Evolutionary conservation across 2,797 vertebrate genomes (phyloP).

Genomic region (Dendrocincla fuliginosa): DNA sequence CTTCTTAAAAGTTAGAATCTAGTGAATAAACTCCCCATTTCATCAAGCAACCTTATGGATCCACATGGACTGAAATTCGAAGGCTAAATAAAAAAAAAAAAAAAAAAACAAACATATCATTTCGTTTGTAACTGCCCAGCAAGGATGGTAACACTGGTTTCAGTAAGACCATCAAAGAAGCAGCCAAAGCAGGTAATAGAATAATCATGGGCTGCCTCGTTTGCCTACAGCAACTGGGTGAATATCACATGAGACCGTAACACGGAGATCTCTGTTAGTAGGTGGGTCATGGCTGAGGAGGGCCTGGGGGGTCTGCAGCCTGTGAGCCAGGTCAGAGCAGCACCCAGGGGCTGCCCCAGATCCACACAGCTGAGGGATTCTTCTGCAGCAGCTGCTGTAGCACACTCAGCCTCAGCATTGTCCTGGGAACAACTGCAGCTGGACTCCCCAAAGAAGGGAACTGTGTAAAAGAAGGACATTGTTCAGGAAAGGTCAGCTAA

Average conservation of each 20-base stretch:
- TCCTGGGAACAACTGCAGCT: fast-evolving
- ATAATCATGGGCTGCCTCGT: neutral
- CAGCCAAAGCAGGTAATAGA: neutral
- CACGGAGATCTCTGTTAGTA: fast-evolving
- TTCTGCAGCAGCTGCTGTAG: fast-evolving
- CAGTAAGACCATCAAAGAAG: neutral
- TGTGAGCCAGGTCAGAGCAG: neutral
- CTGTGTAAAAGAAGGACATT: neutral
- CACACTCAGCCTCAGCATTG: fast-evolving
- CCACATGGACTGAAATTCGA: neutral
- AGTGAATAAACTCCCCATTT: neutral
- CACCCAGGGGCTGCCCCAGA: neutral
- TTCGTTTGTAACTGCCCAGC: neutral
- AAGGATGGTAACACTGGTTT: neutral
- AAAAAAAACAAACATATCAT: neutral
- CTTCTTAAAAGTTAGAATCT: neutral
- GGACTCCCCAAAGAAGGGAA: neutral
- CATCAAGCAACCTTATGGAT: neutral
- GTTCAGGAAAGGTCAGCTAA: neutral
- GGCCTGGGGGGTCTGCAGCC: neutral
- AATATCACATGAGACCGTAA: neutral
- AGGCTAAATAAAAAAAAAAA: neutral
- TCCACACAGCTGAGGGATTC: neutral
- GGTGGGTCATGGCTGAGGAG: neutral
- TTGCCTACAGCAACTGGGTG: fast-evolving